Conservation (phyloP, 2,797 vertebrate genomes). For the Cryptoblepharus egeriae region DNA sequence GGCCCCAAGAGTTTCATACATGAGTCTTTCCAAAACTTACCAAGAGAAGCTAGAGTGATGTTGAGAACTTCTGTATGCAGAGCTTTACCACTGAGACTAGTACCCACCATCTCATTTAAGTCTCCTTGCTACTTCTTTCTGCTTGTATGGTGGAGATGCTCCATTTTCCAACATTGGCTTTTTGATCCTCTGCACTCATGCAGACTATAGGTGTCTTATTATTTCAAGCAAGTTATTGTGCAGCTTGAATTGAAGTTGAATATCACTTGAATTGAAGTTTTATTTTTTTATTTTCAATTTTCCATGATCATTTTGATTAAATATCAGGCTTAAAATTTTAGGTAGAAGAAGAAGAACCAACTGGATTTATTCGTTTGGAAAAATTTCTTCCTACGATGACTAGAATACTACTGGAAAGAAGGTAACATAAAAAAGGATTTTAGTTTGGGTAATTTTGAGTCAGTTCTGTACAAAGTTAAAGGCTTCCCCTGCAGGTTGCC, state of each 20-base stretch:
- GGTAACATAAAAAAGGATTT: slow-evolving; percentile 73
- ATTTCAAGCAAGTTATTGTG: background rate
- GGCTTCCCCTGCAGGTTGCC: no score
- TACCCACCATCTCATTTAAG: no score
- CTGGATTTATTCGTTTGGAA: slow-evolving; percentile 84
- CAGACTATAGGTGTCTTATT: background rate
- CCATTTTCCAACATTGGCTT: background rate
- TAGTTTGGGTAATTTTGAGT: slow-evolving; percentile 42
- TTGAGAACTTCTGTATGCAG: no score
- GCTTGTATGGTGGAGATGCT: background rate
- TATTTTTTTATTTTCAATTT: background rate
- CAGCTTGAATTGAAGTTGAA: no score
- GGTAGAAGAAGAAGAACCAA: slow-evolving; percentile 90
- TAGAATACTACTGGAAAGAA: slow-evolving; percentile 84
- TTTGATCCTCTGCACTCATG: background rate
- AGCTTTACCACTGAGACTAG: no score
- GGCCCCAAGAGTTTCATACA: no score
- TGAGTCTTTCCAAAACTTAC: no score
- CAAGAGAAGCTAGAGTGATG: no score
- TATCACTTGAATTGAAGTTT: background rate
- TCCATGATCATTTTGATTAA: slow-evolving; percentile 23
- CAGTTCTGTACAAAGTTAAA: no score
- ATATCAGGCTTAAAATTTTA: slow-evolving; percentile 66
- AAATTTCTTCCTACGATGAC: slow-evolving; percentile 93
- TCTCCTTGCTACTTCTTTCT: background rate